Percentiles rank a stretch among this genome's conserved stretches.
phyloP scores from a whole-genome alignment of 2,888 invertebrate species.

The Biston betularia region DNA sequence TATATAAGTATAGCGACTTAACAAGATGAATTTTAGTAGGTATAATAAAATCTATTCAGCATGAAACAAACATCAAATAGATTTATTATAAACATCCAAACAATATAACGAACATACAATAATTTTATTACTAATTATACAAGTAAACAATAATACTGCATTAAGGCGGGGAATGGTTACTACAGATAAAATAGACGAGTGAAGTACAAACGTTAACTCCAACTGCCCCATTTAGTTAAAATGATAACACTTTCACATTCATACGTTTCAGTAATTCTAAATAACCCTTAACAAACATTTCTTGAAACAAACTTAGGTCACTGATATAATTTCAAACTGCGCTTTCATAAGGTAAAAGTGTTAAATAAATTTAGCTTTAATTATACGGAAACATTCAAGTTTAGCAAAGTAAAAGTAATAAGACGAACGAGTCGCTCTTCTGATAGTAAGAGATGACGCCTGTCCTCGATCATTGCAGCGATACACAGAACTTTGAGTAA shows the following conservation, averaged over 20 bases:
- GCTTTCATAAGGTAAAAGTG: not conserved
- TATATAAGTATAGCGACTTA: constrained; percentile 66
- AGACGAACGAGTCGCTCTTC: too few species aligned
- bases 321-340: not conserved
- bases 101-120: constrained; percentile 21
- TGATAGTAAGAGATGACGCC: too few species aligned
- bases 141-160: constrained; percentile 22
- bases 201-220: not conserved
- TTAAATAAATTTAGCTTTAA: too few species aligned
- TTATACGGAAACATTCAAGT: too few species aligned
- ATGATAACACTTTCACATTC: constrained; percentile 7
- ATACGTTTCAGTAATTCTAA: not conserved
- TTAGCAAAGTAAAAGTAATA: too few species aligned
- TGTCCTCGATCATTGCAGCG: too few species aligned
- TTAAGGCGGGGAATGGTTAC: constrained; percentile 15
- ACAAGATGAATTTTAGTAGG: constrained; percentile 54
- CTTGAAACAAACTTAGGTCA: not conserved
- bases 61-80: constrained; percentile 42
- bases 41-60: constrained; percentile 50
- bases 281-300: not conserved
- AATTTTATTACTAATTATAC: not conserved
- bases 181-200: constrained; percentile 8
- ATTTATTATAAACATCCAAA: constrained; percentile 35
- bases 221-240: not conserved
- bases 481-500: too few species aligned